A percentile compares a stretch with the other conserved stretches of the same genome.
Evolutionary conservation across 2,888 invertebrate genomes (phyloP).

Genomic region (Rhagonycha lutea): DNA sequence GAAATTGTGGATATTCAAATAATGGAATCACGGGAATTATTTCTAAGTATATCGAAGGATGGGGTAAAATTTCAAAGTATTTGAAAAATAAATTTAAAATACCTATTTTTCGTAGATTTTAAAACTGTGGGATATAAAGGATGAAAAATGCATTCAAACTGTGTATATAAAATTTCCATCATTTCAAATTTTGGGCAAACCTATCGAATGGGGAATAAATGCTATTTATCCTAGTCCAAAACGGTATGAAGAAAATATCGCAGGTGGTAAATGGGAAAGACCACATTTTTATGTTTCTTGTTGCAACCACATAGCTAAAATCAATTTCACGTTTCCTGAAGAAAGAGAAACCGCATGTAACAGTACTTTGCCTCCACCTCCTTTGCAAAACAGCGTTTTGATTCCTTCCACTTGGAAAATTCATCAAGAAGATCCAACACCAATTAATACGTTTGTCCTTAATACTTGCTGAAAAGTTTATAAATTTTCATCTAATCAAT

Average conservation of each 20-base stretch:
- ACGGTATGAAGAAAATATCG: constrained; percentile 19
- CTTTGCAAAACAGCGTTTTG: constrained; percentile 52
- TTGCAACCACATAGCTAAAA: constrained; percentile 59
- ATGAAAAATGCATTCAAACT: constrained; percentile 62
- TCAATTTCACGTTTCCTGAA: constrained; percentile 48
- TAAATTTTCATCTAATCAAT: not conserved
- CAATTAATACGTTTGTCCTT: not conserved
- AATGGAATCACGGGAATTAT: constrained; percentile 55
- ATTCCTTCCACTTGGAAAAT: constrained; percentile 51
- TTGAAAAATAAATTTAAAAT: not conserved
- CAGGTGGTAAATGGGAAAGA: constrained; percentile 45
- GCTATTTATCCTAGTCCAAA: constrained; percentile 62
- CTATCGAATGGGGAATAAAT: constrained; percentile 61
- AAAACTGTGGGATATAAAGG: constrained; percentile 64
- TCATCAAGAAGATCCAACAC: constrained; percentile 26
- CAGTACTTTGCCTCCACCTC: constrained; percentile 48
- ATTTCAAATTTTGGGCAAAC: constrained; percentile 61
- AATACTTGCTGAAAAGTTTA: not conserved
- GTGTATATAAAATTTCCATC: constrained; percentile 62
- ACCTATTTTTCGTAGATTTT: constrained; percentile 54
- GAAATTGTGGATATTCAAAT: constrained; percentile 61
- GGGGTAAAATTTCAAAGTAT: constrained; percentile 55
- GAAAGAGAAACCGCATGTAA: constrained; percentile 32
- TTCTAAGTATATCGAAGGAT: constrained; percentile 61
- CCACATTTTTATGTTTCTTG: constrained; percentile 58